Conservation (phyloP, 1,140 invertebrate species). For the Drosophila virilis region DNA sequence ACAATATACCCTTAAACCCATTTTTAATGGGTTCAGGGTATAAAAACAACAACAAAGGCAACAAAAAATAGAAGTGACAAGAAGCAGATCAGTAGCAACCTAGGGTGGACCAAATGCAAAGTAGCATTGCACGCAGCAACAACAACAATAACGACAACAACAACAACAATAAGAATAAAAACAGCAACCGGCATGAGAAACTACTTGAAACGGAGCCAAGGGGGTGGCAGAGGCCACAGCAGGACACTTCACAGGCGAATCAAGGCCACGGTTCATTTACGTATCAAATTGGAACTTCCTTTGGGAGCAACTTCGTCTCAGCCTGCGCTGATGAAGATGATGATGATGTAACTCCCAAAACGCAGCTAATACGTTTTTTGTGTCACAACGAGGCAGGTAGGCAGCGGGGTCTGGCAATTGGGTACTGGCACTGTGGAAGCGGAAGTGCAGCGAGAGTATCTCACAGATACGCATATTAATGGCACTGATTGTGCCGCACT, state of each 20-base stretch:
- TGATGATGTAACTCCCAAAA: slow-evolving; percentile 64
- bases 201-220: slow-evolving; percentile 28
- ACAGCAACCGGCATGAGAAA: slow-evolving; percentile 12
- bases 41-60: not conserved
- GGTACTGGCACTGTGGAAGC: slow-evolving; percentile 8
- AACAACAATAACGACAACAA: not conserved
- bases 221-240: slow-evolving; percentile 2
- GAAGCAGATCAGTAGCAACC: slow-evolving; percentile 5
- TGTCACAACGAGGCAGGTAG: slow-evolving; percentile 28
- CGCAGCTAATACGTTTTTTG: slow-evolving; percentile 45
- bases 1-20: too few species aligned
- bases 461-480: slow-evolving; percentile 73
- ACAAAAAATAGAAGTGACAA: slow-evolving; percentile 20
- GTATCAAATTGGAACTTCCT: slow-evolving; percentile 83
- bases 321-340: slow-evolving; percentile 9
- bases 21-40: too few species aligned
- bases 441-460: slow-evolving; percentile 62
- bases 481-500: slow-evolving; percentile 61
- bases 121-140: slow-evolving; percentile 15
- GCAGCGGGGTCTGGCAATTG: not conserved
- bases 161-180: too few species aligned
- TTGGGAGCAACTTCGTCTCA: slow-evolving; percentile 56
- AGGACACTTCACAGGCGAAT: slow-evolving; percentile 61
- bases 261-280: slow-evolving; percentile 78
- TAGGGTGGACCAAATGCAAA: slow-evolving; percentile 30